phyloP scores from a whole-genome alignment of 2,797 vertebrate genomes.

The Limosa lapponica region DNA sequence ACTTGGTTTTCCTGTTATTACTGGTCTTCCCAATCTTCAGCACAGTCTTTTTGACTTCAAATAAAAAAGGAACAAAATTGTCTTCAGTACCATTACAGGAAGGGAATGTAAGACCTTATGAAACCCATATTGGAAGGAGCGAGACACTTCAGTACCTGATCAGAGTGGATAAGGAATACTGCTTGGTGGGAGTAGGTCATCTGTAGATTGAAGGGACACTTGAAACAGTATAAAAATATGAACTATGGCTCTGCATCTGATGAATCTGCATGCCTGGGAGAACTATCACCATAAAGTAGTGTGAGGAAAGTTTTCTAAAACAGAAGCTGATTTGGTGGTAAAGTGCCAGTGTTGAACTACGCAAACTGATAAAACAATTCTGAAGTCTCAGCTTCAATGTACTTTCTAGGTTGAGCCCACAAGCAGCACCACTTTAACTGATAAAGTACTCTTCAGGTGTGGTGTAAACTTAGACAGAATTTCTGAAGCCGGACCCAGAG shows the following conservation, averaged over 20 bases:
- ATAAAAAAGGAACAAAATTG: not conserved
- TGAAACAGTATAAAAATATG: not conserved
- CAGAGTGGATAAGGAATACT: not conserved
- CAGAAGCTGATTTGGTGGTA: not conserved
- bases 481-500: slow-evolving; percentile 1
- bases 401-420: slow-evolving; percentile 17
- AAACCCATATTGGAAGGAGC: not conserved
- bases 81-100: not conserved
- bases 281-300: not conserved
- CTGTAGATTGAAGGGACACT: not conserved
- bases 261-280: not conserved
- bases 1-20: not conserved
- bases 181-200: not conserved
- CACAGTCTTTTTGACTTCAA: not conserved
- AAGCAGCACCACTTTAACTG: slow-evolving; percentile 16
- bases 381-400: not conserved
- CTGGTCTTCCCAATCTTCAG: not conserved
- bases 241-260: not conserved
- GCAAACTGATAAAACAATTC: not conserved
- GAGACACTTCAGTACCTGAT: not conserved
- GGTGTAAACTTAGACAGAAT: slow-evolving; percentile 35
- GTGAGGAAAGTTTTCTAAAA: not conserved
- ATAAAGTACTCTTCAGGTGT: slow-evolving; percentile 43
- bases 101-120: not conserved
- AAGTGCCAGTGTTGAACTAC: not conserved